phyloP scores from a whole-genome alignment of 2,113 vertebrate species.

The Corythornis madagascariensis region DNA sequence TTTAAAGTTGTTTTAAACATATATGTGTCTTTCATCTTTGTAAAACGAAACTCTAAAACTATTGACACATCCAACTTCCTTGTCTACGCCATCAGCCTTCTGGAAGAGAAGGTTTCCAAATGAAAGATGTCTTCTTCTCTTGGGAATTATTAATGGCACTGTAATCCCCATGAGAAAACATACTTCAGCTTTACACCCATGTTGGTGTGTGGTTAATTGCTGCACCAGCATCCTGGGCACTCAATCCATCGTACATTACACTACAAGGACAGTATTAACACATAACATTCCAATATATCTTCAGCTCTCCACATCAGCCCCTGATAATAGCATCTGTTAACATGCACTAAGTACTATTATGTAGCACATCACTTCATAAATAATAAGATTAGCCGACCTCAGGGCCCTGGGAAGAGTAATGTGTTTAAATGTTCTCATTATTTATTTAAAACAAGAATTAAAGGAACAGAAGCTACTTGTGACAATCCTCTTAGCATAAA shows the following conservation, averaged over 20 bases:
- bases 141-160: conserved; percentile 81
- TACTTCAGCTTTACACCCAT: conserved; percentile 88
- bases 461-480: conserved; percentile 91
- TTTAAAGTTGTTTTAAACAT: background rate
- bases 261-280: conserved; percentile 87
- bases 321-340: conserved; percentile 99
- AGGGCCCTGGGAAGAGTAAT: conserved; percentile 91
- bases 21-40: background rate
- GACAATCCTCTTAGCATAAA: conserved; percentile 89
- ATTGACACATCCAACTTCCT: background rate
- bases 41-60: background rate
- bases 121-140: conserved; percentile 67
- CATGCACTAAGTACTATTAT: conserved; percentile 99
- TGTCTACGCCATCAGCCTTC: background rate
- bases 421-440: conserved; percentile 99
- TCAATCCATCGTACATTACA: conserved; percentile 89
- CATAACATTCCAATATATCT: conserved; percentile 96
- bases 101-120: conserved; percentile 16
- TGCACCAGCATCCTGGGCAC: conserved; percentile 82
- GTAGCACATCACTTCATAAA: conserved; percentile 99
- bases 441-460: conserved; percentile 99
- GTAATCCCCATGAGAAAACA: conserved; percentile 70
- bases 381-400: conserved; percentile 99
- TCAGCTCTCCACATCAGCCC: conserved; percentile 87
- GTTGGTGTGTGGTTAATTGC: conserved; percentile 90